Percentiles rank a stretch among this genome's conserved stretches.
Conservation (phyloP, 2,113 vertebrate species). For the Machaerirhynchus nigripectus region DNA sequence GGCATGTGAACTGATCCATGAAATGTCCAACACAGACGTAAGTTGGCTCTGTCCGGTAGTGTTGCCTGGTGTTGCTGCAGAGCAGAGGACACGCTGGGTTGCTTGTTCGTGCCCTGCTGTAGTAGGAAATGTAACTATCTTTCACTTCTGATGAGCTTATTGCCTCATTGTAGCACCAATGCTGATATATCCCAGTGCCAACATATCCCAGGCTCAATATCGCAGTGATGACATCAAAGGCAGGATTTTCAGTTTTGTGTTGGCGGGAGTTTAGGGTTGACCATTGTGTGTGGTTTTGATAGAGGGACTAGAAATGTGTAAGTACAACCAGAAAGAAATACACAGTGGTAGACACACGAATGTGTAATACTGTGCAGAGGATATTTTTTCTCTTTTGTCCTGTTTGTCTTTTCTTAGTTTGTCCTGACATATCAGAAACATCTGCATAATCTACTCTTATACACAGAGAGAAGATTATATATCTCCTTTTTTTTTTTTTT, state of each 20-base stretch:
- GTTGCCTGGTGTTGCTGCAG: neutral
- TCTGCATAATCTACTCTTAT: neutral
- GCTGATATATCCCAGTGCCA: neutral
- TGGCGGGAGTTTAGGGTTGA: neutral
- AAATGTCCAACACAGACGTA: neutral
- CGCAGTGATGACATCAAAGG: neutral
- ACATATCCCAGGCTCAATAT: neutral
- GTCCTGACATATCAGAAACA: neutral
- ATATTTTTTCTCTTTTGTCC: neutral
- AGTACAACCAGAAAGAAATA: neutral
- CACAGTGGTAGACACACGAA: neutral
- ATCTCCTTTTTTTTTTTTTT: neutral
- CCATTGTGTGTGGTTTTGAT: neutral
- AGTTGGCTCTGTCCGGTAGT: neutral
- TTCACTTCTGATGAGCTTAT: neutral
- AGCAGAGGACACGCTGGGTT: neutral
- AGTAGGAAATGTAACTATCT: neutral
- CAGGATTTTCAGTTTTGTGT: neutral
- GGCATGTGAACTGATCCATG: rapidly evolving
- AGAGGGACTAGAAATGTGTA: neutral
- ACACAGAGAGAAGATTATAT: neutral
- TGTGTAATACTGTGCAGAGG: neutral
- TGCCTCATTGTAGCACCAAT: neutral
- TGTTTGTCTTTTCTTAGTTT: neutral
- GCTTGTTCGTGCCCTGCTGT: rapidly evolving